These are phyloP conservation scores for Hemicentrotus pulcherrimus DNA, from an alignment of 35 echinoderm and acorn worm species.

Conservation along the genomic window DNA sequence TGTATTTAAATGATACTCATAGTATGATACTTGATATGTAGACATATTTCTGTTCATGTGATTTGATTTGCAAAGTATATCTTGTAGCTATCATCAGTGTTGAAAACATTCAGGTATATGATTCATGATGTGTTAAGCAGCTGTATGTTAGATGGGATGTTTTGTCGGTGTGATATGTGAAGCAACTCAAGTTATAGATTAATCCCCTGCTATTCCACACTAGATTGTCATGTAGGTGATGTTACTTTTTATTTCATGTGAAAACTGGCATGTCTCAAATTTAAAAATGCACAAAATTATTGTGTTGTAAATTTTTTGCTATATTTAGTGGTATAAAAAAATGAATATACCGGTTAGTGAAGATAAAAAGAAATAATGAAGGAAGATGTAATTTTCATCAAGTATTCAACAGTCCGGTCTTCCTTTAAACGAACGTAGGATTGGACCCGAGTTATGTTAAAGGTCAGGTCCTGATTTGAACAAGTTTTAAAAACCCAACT, in stretches of 20 bases:
- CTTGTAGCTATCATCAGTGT: neutral
- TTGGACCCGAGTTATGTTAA: too few species aligned
- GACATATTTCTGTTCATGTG: too few species aligned
- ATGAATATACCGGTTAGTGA: too few species aligned
- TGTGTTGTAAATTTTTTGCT: too few species aligned
- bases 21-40: too few species aligned
- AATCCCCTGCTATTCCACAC: neutral
- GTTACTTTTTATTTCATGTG: neutral
- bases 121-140: neutral
- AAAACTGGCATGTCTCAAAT: neutral
- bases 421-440: too few species aligned
- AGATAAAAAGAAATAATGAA: too few species aligned
- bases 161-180: neutral
- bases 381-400: too few species aligned
- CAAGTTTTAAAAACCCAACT: too few species aligned
- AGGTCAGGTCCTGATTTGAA: too few species aligned
- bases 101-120: neutral
- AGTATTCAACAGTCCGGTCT: too few species aligned
- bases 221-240: neutral
- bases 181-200: neutral
- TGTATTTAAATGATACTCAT: neutral
- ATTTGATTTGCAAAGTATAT: neutral
- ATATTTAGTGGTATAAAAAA: too few species aligned
- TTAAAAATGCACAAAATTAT: neutral
- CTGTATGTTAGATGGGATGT: neutral